Conservation (phyloP, 2,797 vertebrate genomes). For the Cossypha dichroa region DNA sequence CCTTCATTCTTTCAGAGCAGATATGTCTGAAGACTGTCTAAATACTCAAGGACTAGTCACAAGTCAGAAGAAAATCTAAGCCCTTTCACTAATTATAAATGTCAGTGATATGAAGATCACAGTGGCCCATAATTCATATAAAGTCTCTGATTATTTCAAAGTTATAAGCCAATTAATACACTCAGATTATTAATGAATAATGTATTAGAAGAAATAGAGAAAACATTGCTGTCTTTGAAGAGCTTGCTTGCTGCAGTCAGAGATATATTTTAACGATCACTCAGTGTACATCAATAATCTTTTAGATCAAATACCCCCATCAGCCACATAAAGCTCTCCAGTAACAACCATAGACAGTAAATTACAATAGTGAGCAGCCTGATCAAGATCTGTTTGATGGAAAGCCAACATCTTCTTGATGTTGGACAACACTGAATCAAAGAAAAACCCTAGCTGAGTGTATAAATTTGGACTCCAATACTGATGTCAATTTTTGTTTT, state of each 20-base stretch:
- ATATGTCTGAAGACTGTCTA: not conserved
- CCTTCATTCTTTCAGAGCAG: not conserved
- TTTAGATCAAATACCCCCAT: not conserved
- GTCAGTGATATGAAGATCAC: not conserved
- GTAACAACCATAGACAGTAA: not conserved
- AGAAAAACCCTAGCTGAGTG: not conserved
- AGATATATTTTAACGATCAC: not conserved
- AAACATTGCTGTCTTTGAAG: not conserved
- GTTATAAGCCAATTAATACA: not conserved
- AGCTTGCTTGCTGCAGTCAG: not conserved
- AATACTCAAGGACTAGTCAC: not conserved
- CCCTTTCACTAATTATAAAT: not conserved
- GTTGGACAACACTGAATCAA: not conserved
- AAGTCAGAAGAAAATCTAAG: not conserved
- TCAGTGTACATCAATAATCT: not conserved
- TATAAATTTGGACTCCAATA: not conserved
- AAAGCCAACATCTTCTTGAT: not conserved
- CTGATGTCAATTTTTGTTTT: not conserved
- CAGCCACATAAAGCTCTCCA: not conserved
- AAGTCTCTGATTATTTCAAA: not conserved
- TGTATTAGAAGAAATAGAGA: not conserved
- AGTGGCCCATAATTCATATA: not conserved
- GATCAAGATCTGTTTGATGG: not conserved
- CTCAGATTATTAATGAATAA: slow-evolving; percentile 13
- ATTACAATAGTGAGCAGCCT: not conserved